Base-by-base conservation (phyloP, 1,140 invertebrate genomes). In the Brachionus calyciflorus region DNA sequence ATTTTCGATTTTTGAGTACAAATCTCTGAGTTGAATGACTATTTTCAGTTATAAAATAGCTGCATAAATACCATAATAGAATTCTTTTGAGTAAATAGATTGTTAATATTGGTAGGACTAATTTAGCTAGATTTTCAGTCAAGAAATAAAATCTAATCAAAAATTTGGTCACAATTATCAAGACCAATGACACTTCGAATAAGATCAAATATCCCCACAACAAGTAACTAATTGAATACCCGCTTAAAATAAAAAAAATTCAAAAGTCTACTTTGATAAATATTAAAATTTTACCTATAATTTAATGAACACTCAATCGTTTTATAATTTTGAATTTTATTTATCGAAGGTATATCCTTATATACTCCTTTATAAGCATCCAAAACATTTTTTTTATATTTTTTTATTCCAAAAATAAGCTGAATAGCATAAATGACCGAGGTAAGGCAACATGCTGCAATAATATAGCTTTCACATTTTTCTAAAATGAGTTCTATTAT, bases 201-300 rank as follows among this genome's bases (percentile, higher is more conserved):
- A 73, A n/a, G 24, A 76, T 37, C 19, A 76, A 5, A 26, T 77
- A 77, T 6, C 76, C 76, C 76, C 76, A 77, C 1, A 77, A 12
- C 14, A 77, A 17, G 40, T 77, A 77, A 24, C 76, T 55, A 40
- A 77, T 65, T 17, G 51, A 17, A n/a, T 63, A 77, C 10, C 76
- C 76, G 19, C 69, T 73, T 17, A 17, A 73, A 49, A 9, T 46
- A 48, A 70, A 28, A 70, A 48, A 48, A n/a, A n/a, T n/a, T n/a
- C 4, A 6, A n/a, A n/a, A n/a, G n/a, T n/a, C n/a, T n/a, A n/a
- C n/a, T n/a, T n/a, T n/a, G n/a, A n/a, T n/a, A n/a, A n/a, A n/a
- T n/a, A n/a, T n/a, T n/a, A 37, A 37, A 37, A 37, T 5, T 5
- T 21, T 49, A 73, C 69, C 69, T 73, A 21, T 51, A 73, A 19